Percentiles rank a stretch among this genome's conserved stretches.
Conservation (phyloP, 2,797 vertebrate species). For the Chrysolophus pictus region DNA sequence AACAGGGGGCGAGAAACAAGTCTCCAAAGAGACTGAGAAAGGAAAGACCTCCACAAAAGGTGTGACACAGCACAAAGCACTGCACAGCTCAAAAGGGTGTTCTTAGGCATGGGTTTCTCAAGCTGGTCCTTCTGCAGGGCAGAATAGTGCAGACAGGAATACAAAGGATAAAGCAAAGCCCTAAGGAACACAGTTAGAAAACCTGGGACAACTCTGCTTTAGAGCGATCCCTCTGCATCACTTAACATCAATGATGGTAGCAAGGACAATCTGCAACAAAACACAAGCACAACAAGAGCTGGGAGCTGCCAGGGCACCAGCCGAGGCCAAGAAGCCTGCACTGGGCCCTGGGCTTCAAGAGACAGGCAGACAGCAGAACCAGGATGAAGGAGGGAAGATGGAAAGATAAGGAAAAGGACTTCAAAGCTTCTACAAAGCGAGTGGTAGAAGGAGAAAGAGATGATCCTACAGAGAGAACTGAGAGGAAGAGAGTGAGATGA, state of each 20-base stretch:
- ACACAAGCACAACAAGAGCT: not conserved
- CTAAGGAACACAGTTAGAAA: not conserved
- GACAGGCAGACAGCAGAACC: not conserved
- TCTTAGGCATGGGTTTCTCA: not conserved
- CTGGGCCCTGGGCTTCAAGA: not conserved
- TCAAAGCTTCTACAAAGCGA: conserved; percentile 5
- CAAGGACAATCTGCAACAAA: not conserved
- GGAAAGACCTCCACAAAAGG: not conserved
- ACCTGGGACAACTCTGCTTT: not conserved
- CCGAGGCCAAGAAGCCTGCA: not conserved
- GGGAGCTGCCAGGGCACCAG: not conserved
- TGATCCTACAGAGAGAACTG: not conserved
- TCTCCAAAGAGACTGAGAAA: not conserved
- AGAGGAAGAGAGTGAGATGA: not conserved
- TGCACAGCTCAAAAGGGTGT: not conserved
- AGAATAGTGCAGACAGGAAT: not conserved
- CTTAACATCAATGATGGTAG: not conserved
- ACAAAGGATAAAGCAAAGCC: not conserved
- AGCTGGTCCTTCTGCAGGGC: fast-evolving
- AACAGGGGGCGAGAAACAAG: not conserved
- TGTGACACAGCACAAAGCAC: not conserved
- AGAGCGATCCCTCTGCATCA: not conserved
- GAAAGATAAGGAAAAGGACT: not conserved
- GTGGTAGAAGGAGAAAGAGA: not conserved
- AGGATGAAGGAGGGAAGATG: not conserved